phyloP scores from a whole-genome alignment of 1,140 invertebrate genomes.

The Drosophila ironensis region DNA sequence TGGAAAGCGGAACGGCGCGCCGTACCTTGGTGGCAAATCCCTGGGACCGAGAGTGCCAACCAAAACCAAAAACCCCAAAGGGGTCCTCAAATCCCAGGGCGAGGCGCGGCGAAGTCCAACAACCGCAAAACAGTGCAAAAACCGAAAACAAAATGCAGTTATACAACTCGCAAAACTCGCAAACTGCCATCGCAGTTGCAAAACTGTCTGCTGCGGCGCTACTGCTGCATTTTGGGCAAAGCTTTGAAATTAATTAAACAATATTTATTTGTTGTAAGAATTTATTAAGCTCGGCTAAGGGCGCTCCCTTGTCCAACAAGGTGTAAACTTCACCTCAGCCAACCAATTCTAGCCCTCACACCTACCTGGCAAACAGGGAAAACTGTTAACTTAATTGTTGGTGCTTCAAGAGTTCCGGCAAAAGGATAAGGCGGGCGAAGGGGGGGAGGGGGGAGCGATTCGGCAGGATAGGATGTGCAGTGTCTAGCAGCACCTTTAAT shows the following conservation, averaged over 20 bases:
- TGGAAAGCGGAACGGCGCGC: neutral
- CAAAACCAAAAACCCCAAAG: slow-evolving; percentile 34
- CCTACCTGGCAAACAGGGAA: slow-evolving; percentile 46
- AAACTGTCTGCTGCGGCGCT: slow-evolving; percentile 36
- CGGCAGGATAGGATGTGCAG: slow-evolving; percentile 49
- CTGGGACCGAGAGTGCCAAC: slow-evolving; percentile 10
- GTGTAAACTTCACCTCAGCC: slow-evolving; percentile 36
- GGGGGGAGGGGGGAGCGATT: no score
- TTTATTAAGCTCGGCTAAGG: slow-evolving; percentile 45
- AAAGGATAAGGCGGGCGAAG: neutral
- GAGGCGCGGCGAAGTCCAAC: neutral
- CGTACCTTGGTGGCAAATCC: slow-evolving; percentile 12
- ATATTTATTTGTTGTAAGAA: slow-evolving; percentile 68
- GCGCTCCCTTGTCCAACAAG: slow-evolving; percentile 15
- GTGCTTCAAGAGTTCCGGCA: neutral
- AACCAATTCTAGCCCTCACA: slow-evolving; percentile 44
- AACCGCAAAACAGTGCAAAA: slow-evolving; percentile 53
- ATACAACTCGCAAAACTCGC: slow-evolving; percentile 18
- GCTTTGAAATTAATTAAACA: slow-evolving; percentile 71
- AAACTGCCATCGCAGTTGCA: slow-evolving; percentile 33
- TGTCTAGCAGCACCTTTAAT: slow-evolving; percentile 59
- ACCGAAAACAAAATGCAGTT: slow-evolving; percentile 43
- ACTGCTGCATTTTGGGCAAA: slow-evolving; percentile 25
- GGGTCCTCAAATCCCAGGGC: neutral
- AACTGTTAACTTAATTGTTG: slow-evolving; percentile 70